Conservation (phyloP, 2,113 vertebrate species). For the Ammodytes marinus region DNA sequence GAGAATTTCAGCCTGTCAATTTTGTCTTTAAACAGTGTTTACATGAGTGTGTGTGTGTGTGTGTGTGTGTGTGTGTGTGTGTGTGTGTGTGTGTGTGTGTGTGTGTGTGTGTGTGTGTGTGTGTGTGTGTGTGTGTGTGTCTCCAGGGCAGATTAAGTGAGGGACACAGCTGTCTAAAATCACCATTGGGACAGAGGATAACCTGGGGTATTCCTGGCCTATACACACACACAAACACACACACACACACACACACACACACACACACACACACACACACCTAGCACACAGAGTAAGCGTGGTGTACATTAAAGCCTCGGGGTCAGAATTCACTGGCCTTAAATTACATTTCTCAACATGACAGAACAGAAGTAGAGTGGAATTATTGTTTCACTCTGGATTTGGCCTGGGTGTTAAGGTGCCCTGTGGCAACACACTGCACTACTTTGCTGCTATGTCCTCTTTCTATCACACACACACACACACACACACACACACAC, state of each 20-base stretch:
- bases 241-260: constrained; percentile 34
- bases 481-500: constrained; percentile 22
- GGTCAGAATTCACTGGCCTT: constrained; percentile 83
- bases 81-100: constrained; percentile 25
- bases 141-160: constrained; percentile 63
- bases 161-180: constrained; percentile 79
- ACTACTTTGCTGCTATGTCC: constrained; percentile 16
- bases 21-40: constrained; percentile 28
- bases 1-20: constrained; percentile 43
- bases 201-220: constrained; percentile 70
- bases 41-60: constrained; percentile 20
- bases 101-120: no score
- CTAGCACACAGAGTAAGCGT: constrained; percentile 29
- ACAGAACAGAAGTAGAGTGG: constrained; percentile 80
- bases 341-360: constrained; percentile 85
- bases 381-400: constrained; percentile 84
- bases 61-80: constrained; percentile 32
- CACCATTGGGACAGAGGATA: constrained; percentile 73
- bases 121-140: no score
- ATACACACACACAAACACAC: constrained; percentile 34
- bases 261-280: constrained; percentile 24
- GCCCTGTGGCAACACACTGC: constrained; percentile 61
- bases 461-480: constrained; percentile 38
- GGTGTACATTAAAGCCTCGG: constrained; percentile 75
- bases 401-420: constrained; percentile 75